Conservation (phyloP, 2,113 vertebrate genomes). For the Periophthalmodon schlosseri region DNA sequence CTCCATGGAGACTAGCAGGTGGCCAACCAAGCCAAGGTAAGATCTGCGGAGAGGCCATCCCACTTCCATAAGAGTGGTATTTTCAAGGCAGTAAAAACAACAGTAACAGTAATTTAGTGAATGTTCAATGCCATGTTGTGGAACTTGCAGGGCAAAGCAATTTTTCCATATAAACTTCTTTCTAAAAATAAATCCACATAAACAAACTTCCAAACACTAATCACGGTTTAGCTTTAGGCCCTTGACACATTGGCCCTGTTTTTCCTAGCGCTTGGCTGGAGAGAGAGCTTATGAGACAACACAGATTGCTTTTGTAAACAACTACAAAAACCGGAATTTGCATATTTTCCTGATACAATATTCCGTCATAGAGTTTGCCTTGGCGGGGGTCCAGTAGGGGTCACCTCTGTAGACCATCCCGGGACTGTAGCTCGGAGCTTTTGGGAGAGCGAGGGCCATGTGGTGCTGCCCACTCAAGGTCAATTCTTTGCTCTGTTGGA, state of each 20-base stretch:
- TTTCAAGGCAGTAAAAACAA: too few species aligned
- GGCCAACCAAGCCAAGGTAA: too few species aligned
- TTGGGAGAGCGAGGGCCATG: background rate
- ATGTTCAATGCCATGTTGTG: too few species aligned
- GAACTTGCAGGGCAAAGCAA: too few species aligned
- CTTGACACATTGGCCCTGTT: constrained; percentile 6
- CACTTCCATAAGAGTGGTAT: too few species aligned
- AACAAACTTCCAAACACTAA: constrained; percentile 5
- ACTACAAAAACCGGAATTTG: background rate
- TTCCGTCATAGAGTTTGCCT: background rate
- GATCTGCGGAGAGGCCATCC: too few species aligned
- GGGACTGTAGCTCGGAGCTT: background rate
- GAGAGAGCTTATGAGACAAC: constrained; percentile 5
- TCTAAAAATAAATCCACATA: constrained; percentile 1
- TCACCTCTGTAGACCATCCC: constrained; percentile 1
- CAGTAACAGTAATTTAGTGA: too few species aligned
- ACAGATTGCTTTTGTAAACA: constrained; percentile 4
- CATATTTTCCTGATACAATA: background rate
- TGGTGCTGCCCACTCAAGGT: background rate
- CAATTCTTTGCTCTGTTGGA: background rate
- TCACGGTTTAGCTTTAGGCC: constrained; percentile 3
- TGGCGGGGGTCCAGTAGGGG: background rate
- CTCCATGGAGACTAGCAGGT: too few species aligned
- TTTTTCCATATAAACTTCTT: background rate
- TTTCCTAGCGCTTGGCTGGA: background rate